Percentiles rank a stretch among this genome's conserved stretches.
Conservation (phyloP, 2,797 vertebrate genomes). For the Acropternis orthonyx region DNA sequence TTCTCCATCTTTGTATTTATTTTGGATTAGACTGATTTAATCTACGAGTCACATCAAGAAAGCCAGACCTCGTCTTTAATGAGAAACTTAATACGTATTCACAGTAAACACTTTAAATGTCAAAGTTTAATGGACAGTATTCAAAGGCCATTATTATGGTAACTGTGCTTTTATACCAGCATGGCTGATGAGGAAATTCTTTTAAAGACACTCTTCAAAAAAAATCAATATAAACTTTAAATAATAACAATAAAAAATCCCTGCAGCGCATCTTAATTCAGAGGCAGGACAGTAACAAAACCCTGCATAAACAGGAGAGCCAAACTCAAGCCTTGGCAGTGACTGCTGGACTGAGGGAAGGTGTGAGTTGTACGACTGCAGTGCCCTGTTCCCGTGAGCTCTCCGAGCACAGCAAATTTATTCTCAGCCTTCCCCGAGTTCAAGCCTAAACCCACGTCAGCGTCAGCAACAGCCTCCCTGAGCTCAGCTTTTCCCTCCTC, state of each 20-base stretch:
- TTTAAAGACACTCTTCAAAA: constrained; percentile 42
- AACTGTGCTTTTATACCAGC: constrained; percentile 47
- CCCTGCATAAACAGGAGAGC: not conserved
- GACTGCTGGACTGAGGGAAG: not conserved
- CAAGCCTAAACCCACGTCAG: not conserved
- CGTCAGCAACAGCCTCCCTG: not conserved
- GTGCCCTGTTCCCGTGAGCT: not conserved
- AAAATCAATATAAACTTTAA: constrained; percentile 22
- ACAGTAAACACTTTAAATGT: constrained; percentile 62
- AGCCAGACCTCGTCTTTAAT: constrained; percentile 46
- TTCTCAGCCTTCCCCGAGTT: not conserved
- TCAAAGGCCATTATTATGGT: constrained; percentile 41
- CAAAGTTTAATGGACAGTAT: constrained; percentile 59
- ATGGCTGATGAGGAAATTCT: constrained; percentile 4
- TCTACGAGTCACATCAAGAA: constrained; percentile 66
- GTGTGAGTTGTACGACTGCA: fast-evolving
- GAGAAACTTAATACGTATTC: constrained; percentile 71
- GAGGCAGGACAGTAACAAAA: not conserved
- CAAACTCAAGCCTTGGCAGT: not conserved
- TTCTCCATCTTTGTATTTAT: constrained; percentile 62
- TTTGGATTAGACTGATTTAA: constrained; percentile 70
- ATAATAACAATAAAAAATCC: not conserved
- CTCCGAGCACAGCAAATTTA: not conserved
- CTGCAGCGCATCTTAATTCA: not conserved
- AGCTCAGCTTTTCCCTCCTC: not conserved